A percentile compares a stretch with the other conserved stretches of the same genome.
phyloP scores from a whole-genome alignment of 2,113 vertebrate genomes.

The Calcarius ornatus region DNA sequence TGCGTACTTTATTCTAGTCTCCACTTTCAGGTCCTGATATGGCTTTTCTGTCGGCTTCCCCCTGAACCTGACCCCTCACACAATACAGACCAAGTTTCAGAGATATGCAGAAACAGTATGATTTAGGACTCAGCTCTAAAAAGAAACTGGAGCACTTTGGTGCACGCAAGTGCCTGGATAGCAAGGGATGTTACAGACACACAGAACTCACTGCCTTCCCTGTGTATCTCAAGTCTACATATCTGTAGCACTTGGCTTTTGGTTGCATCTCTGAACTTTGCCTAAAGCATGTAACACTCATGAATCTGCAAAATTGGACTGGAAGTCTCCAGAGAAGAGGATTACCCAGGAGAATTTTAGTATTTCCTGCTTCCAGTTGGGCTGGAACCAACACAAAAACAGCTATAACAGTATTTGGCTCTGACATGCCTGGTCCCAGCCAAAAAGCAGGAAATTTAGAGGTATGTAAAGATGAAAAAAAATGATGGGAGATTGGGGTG shows the following conservation, averaged over 20 bases:
- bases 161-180: rapidly evolving
- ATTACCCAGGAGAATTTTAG: constrained; percentile 55
- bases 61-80: not conserved
- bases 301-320: constrained; percentile 61
- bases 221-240: not conserved
- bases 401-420: constrained; percentile 48
- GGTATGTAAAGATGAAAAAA: constrained; percentile 34
- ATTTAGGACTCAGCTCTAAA: not conserved
- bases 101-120: not conserved
- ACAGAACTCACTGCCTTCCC: not conserved
- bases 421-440: not conserved
- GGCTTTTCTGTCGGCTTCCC: not conserved
- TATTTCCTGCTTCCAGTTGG: constrained; percentile 66
- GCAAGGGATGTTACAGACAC: not conserved
- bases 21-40: not conserved
- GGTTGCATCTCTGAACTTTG: constrained; percentile 35
- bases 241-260: constrained; percentile 7
- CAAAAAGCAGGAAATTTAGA: constrained; percentile 55
- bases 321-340: constrained; percentile 53
- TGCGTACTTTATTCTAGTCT: not conserved
- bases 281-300: constrained; percentile 42
- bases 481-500: not conserved
- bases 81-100: not conserved
- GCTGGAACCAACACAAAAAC: constrained; percentile 53
- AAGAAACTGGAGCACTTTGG: not conserved